A percentile compares a stretch with the other conserved stretches of the same genome.
Evolutionary conservation across 1,140 invertebrate genomes (phyloP).

Genomic region (Oreohelix idahoensis): DNA sequence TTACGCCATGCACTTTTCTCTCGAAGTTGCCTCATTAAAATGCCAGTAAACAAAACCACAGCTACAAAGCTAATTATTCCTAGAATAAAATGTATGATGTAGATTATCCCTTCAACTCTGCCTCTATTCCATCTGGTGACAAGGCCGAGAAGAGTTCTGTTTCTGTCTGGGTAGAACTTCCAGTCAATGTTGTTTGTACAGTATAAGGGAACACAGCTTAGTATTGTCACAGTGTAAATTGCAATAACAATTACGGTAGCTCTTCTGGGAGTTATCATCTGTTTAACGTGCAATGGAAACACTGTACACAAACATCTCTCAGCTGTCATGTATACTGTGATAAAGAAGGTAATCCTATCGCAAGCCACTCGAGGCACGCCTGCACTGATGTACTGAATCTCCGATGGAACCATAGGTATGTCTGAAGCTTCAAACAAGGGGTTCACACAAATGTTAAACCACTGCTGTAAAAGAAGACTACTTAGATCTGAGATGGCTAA

Average conservation of each 20-base stretch:
- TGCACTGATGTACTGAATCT: neutral
- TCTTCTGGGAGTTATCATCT: neutral
- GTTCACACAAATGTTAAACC: neutral
- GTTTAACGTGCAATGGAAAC: neutral
- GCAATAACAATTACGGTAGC: neutral
- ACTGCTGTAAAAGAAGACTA: neutral
- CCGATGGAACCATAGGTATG: neutral
- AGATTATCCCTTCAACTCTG: neutral
- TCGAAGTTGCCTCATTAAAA: neutral
- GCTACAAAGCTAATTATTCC: neutral
- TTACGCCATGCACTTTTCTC: neutral
- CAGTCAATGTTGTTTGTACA: neutral
- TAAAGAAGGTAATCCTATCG: neutral
- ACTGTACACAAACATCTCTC: neutral
- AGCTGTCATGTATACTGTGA: neutral
- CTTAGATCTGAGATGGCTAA: neutral
- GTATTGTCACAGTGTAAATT: neutral
- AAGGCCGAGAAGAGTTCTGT: neutral
- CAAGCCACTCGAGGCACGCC: neutral
- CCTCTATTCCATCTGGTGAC: neutral
- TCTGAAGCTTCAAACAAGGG: neutral
- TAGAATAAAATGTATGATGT: neutral
- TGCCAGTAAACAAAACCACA: neutral
- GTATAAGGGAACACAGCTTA: neutral
- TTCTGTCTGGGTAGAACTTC: conserved; percentile 3